A percentile compares a stretch with the other conserved stretches of the same genome.
Conservation (phyloP, 2,797 vertebrate species). For the Falco novaeseelandiae region DNA sequence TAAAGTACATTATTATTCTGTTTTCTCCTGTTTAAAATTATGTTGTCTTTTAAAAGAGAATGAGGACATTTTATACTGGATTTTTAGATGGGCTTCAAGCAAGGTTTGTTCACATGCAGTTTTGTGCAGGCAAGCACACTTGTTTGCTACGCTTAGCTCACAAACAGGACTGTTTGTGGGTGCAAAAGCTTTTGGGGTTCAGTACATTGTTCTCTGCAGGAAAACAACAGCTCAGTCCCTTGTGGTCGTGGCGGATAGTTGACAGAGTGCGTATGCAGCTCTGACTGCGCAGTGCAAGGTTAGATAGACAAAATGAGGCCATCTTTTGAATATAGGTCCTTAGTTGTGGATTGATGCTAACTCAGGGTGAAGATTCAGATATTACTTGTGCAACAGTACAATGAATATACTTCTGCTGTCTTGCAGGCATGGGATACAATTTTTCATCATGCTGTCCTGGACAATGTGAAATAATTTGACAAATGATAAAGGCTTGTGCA, state of each 20-base stretch:
- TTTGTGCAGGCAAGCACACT: not conserved
- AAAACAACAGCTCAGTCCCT: not conserved
- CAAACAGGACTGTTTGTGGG: not conserved
- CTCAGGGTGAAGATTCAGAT: not conserved
- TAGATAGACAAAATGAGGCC: not conserved
- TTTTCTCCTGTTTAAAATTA: constrained; percentile 61
- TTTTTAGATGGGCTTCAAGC: constrained; percentile 26
- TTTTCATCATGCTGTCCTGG: not conserved
- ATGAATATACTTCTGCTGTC: not conserved
- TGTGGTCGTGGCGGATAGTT: not conserved
- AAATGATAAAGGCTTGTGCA: not conserved
- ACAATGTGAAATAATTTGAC: constrained; percentile 2
- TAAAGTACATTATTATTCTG: constrained; percentile 70
- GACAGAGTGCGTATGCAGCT: not conserved
- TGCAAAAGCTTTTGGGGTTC: not conserved
- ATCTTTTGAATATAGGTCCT: not conserved
- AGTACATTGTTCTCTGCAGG: not conserved
- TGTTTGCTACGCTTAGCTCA: not conserved
- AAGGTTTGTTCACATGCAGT: not conserved
- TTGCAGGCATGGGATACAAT: not conserved
- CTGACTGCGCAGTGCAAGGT: not conserved
- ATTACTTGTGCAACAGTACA: not conserved
- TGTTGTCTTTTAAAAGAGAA: constrained; percentile 56
- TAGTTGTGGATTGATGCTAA: not conserved
- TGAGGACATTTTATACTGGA: constrained; percentile 11